Evolutionary conservation across 2,797 vertebrate genomes (phyloP).

Genomic region (Echiichthys vipera): DNA sequence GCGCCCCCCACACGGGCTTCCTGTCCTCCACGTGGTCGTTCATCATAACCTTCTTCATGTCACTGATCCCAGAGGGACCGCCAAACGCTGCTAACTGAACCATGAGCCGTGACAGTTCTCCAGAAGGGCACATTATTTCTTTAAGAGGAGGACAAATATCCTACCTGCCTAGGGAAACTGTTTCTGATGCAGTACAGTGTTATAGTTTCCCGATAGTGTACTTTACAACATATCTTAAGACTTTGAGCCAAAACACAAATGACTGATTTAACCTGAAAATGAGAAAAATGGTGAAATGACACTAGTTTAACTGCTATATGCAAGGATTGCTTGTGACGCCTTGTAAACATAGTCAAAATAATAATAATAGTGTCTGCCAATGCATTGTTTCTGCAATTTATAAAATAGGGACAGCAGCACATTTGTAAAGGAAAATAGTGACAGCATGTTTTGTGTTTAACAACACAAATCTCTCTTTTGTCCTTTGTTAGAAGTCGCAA

Average conservation of each 20-base stretch:
- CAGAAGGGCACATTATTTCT: slow-evolving; percentile 9
- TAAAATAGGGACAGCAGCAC: slow-evolving; percentile 15
- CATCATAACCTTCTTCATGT: slow-evolving; percentile 95
- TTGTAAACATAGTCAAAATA: slow-evolving; percentile 43
- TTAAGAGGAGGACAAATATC: slow-evolving; percentile 18
- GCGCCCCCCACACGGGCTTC: slow-evolving; percentile 86
- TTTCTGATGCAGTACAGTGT: slow-evolving; percentile 47
- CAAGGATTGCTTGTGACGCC: slow-evolving; percentile 35
- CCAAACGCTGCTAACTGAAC: slow-evolving; percentile 92
- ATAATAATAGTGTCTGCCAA: slow-evolving; percentile 20
- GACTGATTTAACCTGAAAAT: slow-evolving; percentile 24
- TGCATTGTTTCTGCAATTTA: slow-evolving; percentile 27
- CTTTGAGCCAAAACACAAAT: slow-evolving; percentile 47
- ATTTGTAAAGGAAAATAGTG: slow-evolving; percentile 17
- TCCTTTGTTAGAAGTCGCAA: slow-evolving; percentile 52
- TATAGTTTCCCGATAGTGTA: slow-evolving; percentile 34
- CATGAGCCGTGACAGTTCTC: slow-evolving; percentile 3
- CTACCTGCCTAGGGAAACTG: slow-evolving; percentile 27
- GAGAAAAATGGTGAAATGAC: too few relatives aligned
- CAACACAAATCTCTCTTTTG: slow-evolving; percentile 14
- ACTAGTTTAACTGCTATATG: slow-evolving; percentile 19
- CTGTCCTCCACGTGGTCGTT: slow-evolving; percentile 96
- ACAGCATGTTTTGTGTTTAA: slow-evolving; percentile 32
- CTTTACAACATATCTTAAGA: slow-evolving; percentile 19
- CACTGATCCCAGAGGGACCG: slow-evolving; percentile 94